These are phyloP conservation scores for Horisme vitalbata DNA, from an alignment of 2,888 invertebrate genomes.

Conservation along the genomic window DNA sequence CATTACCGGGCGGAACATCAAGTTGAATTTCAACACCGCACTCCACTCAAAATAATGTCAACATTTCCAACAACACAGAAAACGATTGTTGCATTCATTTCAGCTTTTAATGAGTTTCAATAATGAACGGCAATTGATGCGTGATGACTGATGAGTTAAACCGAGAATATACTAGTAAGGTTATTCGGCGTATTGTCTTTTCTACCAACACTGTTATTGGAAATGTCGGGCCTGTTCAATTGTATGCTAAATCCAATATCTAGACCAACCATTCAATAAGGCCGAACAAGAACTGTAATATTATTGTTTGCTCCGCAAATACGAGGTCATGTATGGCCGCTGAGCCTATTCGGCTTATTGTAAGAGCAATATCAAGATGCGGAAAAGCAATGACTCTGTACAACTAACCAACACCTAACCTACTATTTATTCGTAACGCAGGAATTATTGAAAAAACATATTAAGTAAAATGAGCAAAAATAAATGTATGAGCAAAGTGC, in stretches of 20 bases:
- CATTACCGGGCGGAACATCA: slow-evolving; percentile 13
- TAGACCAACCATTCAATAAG: slow-evolving; percentile 20
- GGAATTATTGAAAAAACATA: not conserved
- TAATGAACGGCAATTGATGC: slow-evolving; percentile 11
- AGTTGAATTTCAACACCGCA: slow-evolving; percentile 17
- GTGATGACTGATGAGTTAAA: slow-evolving; percentile 6
- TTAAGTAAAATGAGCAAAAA: slow-evolving; percentile 4
- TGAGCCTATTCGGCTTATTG: slow-evolving; percentile 18
- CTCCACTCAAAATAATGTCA: slow-evolving; percentile 11
- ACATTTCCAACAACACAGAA: slow-evolving; percentile 9
- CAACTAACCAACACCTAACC: too few species aligned
- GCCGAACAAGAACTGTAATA: slow-evolving; percentile 11
- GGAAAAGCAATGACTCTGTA: slow-evolving; percentile 17
- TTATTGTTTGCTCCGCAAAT: slow-evolving; percentile 18
- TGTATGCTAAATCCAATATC: slow-evolving; percentile 11
- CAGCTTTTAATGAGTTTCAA: slow-evolving; percentile 1
- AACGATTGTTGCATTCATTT: not conserved
- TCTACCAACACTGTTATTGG: slow-evolving; percentile 3
- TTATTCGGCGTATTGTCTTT: slow-evolving; percentile 13
- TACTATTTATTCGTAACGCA: too few species aligned
- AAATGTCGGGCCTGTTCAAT: slow-evolving; percentile 12
- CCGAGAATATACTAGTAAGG: slow-evolving; percentile 6
- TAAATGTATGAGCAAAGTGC: slow-evolving; percentile 9
- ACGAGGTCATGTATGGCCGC: slow-evolving; percentile 17
- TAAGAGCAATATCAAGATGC: slow-evolving; percentile 19